phyloP scores from a whole-genome alignment of 2,797 vertebrate genomes.

The Sebastes trivittatus region DNA sequence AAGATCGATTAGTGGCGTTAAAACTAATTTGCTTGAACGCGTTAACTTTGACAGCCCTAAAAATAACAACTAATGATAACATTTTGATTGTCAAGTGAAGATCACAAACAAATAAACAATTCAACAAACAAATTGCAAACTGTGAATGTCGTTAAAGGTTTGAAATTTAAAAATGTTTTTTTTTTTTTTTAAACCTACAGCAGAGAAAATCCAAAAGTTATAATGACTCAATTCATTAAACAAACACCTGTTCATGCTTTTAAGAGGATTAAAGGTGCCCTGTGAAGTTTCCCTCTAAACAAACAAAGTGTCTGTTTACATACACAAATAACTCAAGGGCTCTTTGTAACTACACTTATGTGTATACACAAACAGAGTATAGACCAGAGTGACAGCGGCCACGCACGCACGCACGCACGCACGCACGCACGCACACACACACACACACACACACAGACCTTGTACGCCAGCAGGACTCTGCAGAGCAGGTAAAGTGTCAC shows the following conservation, averaged over 20 bases:
- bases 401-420: neutral
- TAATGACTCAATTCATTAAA: neutral
- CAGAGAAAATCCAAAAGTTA: too few species aligned
- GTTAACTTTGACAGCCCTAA: too few species aligned
- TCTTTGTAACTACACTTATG: neutral
- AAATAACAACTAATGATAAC: neutral
- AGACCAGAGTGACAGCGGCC: neutral
- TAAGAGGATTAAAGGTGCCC: too few species aligned
- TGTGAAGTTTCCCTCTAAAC: too few species aligned
- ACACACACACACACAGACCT: conserved; percentile 1
- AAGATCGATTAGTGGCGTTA: too few species aligned
- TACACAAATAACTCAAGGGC: neutral
- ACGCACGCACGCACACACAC: too few species aligned
- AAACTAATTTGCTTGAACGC: too few species aligned
- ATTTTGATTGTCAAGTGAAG: neutral
- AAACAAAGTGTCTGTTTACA: too few species aligned
- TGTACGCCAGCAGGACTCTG: neutral
- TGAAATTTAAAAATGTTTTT: neutral
- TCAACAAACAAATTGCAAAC: neutral
- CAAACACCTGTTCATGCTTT: neutral
- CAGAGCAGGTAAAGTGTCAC: neutral
- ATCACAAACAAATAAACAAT: neutral
- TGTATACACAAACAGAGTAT: neutral
- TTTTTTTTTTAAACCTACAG: too few species aligned
- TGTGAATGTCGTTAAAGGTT: neutral